Percentiles rank a stretch among this genome's conserved stretches.
These are phyloP conservation scores for Albula glossodonta DNA, from an alignment of 2,113 vertebrate genomes.

Conservation along the genomic window DNA sequence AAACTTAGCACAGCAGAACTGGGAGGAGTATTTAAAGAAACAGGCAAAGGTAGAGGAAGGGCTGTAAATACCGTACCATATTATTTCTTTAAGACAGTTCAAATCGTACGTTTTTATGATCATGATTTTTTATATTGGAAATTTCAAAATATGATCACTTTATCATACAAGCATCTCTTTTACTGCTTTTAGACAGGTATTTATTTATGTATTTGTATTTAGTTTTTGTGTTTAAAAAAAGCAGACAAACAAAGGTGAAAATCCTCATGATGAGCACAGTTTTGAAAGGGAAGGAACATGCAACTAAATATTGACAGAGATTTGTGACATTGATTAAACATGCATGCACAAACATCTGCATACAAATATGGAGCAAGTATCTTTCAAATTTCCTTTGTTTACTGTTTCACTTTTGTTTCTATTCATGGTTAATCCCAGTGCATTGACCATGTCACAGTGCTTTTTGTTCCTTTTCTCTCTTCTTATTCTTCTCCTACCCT, in stretches of 20 bases:
- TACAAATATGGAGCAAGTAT: not conserved
- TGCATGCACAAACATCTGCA: conserved; percentile 47
- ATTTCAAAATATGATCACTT: not conserved
- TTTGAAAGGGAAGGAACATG: conserved; percentile 46
- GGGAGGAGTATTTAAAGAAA: not conserved
- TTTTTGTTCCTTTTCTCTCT: not conserved
- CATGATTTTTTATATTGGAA: conserved; percentile 14
- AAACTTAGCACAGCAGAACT: not conserved
- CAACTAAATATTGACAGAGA: conserved; percentile 73
- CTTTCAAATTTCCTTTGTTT: conserved; percentile 45
- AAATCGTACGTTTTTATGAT: not conserved
- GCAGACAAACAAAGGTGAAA: conserved; percentile 41
- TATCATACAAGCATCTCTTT: not conserved
- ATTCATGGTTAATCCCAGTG: conserved; percentile 44
- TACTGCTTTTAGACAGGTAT: not conserved
- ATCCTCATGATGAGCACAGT: conserved; percentile 46
- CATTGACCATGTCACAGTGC: conserved; percentile 53
- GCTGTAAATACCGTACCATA: not conserved
- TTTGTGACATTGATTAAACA: conserved; percentile 75
- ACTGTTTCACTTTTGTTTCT: conserved; percentile 39
- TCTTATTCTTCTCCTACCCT: not conserved
- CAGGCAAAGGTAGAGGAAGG: not conserved
- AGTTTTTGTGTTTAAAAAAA: too few species aligned
- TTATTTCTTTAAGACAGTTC: not conserved
- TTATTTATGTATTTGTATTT: not conserved